Evolutionary conservation across 2,888 invertebrate species (phyloP), one percentile per base, ranked within the genome.

Genomic region (Cephus spinipes): DNA sequence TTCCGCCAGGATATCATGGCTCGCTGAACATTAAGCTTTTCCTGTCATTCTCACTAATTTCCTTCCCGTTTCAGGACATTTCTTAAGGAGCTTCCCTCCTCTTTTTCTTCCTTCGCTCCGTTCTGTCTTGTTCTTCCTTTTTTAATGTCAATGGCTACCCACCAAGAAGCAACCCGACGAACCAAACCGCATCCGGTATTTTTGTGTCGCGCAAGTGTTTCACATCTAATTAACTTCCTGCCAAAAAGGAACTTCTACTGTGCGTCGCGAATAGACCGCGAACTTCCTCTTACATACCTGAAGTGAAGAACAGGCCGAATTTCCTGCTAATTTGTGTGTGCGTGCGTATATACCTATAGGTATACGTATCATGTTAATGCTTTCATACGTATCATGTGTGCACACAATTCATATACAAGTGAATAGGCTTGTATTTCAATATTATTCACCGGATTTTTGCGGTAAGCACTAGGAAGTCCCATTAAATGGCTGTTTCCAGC

Each of bases 201-300:
- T 55, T 55, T 55, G 55, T 55, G 55, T 55, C 82, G 71, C 83
- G 74, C 83, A 79, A 81, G 80, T 81, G 79, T 83, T 81, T 82
- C 74, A 76, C 76, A 78, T 80, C 75, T 85, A 87, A 87, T 87
- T 85, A 85, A 84, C 86, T 86, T 87, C 86, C 87, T 85, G 83
- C 80, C 79, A 55, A 55, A 55, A 55, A 55, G 23, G 55, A 55
- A 55, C 23, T 6, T 23, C 9, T 23, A 55, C 55, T 23, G 4
- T 55, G 55, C 23, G 9, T 55, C 23, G 55, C 55, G 55, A 55
- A 23, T 55, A 55, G 55, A 55, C 55, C 55, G 55, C 55, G 23
- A 55, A 55, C 55, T 55, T 55, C 55, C 55, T 55, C 23, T 55
- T 55, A 23, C 55, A 55, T 55, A 55, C 55, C 23, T 23, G 55